A percentile compares a stretch with the other conserved stretches of the same genome.
Conservation (phyloP, 1,140 invertebrate species). For the Kradibia gibbosae region DNA sequence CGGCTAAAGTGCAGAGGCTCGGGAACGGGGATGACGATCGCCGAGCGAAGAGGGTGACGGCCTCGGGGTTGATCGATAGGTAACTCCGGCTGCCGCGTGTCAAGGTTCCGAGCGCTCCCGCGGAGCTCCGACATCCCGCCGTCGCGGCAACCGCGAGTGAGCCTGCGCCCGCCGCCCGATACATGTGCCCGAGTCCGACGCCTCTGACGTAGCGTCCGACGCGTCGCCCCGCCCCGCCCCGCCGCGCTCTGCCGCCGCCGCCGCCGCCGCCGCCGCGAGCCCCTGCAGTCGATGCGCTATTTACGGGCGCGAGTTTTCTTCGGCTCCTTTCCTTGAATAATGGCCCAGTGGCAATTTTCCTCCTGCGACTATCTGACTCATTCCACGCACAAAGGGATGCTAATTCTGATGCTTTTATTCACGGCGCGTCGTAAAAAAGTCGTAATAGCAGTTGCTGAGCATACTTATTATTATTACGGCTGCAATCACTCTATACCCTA, state of each 20-base stretch:
- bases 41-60: constrained; percentile 64
- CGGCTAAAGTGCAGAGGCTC: constrained; percentile 31
- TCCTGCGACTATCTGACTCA: background rate
- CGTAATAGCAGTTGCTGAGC: too few relatives aligned
- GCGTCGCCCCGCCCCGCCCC: background rate
- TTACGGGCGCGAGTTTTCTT: background rate
- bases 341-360: background rate
- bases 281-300: background rate
- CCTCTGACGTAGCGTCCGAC: too few relatives aligned
- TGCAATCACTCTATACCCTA: background rate
- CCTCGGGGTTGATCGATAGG: constrained; percentile 68
- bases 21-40: constrained; percentile 34
- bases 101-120: constrained; percentile 43
- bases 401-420: background rate
- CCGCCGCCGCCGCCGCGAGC: too few relatives aligned
- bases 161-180: background rate
- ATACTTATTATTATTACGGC: too few relatives aligned
- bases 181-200: background rate
- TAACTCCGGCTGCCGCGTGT: constrained; percentile 36
- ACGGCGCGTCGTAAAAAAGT: too few relatives aligned
- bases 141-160: too few relatives aligned
- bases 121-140: constrained; percentile 37
- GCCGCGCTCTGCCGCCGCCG: background rate
- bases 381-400: background rate
- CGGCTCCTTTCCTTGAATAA: background rate